phyloP scores from a whole-genome alignment of 2,888 invertebrate genomes.

The Zhengitettix transpicula region DNA sequence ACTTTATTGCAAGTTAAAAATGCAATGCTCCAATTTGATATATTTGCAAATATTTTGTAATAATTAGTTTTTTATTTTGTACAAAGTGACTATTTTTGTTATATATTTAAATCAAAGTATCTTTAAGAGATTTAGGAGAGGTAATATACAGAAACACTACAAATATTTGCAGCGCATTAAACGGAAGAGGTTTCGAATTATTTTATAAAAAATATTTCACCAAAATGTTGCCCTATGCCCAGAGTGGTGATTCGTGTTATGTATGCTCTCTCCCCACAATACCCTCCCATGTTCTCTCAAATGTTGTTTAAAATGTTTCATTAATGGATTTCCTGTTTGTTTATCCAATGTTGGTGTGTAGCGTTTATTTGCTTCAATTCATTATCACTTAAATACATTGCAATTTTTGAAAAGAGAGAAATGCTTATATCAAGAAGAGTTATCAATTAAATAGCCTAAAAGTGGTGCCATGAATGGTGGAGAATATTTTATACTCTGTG shows the following conservation, averaged over 20 bases:
- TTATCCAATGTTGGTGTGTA: not conserved
- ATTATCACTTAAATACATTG: slow-evolving; percentile 1
- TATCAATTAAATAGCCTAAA: slow-evolving; percentile 10
- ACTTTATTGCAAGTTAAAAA: slow-evolving; percentile 7
- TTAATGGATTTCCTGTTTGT: not conserved
- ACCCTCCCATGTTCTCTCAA: not conserved
- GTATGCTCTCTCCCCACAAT: not conserved
- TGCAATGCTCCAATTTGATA: slow-evolving; percentile 8
- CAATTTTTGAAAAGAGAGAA: slow-evolving; percentile 1
- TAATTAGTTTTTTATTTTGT: slow-evolving; percentile 8
- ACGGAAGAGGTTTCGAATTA: not conserved
- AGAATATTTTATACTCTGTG: slow-evolving; percentile 14
- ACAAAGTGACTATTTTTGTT: slow-evolving; percentile 10
- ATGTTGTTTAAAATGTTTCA: not conserved
- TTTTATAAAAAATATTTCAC: slow-evolving; percentile 1
- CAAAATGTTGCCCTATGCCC: slow-evolving; percentile 1
- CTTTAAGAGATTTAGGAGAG: slow-evolving; percentile 2
- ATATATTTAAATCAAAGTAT: slow-evolving; percentile 5
- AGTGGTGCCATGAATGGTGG: slow-evolving; percentile 9
- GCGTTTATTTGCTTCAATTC: not conserved
- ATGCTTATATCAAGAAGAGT: slow-evolving; percentile 4
- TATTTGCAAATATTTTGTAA: slow-evolving; percentile 11
- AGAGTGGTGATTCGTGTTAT: not conserved
- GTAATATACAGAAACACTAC: slow-evolving; percentile 2
- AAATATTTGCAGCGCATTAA: not conserved